Evolutionary conservation across 1,140 invertebrate genomes (phyloP).

Genomic region (Drepana arcuata): DNA sequence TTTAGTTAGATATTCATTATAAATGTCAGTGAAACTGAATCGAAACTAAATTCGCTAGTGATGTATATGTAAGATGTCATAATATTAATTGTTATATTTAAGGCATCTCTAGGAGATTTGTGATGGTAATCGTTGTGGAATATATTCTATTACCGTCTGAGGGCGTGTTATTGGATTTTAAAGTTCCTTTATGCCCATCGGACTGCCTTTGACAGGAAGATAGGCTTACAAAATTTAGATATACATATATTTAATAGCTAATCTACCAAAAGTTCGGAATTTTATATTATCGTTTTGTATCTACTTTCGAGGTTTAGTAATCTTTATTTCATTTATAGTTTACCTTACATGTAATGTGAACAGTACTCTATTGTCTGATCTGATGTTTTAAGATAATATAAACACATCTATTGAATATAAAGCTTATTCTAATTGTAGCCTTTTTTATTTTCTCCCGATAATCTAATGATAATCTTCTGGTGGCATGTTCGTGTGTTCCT

Average conservation of each 20-base stretch:
- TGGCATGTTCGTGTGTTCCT: no score
- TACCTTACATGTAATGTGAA: background rate
- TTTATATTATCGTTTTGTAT: slow-evolving; percentile 4
- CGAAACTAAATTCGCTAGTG: slow-evolving; percentile 10
- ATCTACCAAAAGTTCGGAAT: no score
- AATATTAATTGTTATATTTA: slow-evolving; percentile 9
- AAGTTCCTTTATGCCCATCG: slow-evolving; percentile 10
- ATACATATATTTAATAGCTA: slow-evolving; percentile 1
- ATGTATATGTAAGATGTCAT: slow-evolving; percentile 7
- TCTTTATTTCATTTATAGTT: no score
- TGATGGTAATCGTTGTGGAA: slow-evolving; percentile 1
- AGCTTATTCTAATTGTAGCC: slow-evolving; percentile 6
- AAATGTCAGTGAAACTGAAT: slow-evolving; percentile 43
- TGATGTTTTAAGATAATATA: slow-evolving; percentile 6
- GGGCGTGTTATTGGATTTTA: no score
- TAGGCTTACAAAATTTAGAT: slow-evolving; percentile 7
- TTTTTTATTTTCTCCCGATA: slow-evolving; percentile 1
- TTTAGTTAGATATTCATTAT: slow-evolving; percentile 23
- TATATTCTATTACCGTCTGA: slow-evolving; percentile 7
- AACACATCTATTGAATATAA: slow-evolving; percentile 11
- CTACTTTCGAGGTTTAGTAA: no score
- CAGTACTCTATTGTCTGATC: slow-evolving; percentile 5
- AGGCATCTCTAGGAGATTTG: slow-evolving; percentile 3
- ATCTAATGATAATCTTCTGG: no score
- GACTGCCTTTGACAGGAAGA: slow-evolving; percentile 3